These are phyloP conservation scores for Hartigia nigra DNA, from an alignment of 2,888 invertebrate genomes.

Conservation along the genomic window DNA sequence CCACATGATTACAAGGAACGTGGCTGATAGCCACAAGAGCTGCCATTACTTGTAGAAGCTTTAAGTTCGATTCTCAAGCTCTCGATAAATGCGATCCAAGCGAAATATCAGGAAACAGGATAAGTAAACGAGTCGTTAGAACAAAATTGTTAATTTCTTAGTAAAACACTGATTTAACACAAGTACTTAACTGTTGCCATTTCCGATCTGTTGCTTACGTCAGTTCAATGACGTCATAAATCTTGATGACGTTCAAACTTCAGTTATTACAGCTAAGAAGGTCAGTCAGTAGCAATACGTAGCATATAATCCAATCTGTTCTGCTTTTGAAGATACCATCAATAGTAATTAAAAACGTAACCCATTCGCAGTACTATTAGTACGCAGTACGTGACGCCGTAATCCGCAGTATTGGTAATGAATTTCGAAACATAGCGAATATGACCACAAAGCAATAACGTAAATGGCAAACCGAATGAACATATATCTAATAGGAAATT, in stretches of 20 bases:
- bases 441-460: not conserved
- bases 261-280: not conserved
- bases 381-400: not conserved
- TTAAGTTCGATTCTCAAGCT: not conserved
- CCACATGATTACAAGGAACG: not conserved
- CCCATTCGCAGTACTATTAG: not conserved
- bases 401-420: not conserved
- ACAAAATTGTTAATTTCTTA: not conserved
- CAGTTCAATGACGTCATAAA: not conserved
- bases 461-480: not conserved
- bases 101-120: not conserved
- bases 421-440: too few relatives aligned
- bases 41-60: not conserved
- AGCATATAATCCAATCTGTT: not conserved
- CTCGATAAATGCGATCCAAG: not conserved
- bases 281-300: not conserved
- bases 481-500: not conserved
- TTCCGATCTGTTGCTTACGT: not conserved
- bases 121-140: not conserved
- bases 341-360: not conserved
- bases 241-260: not conserved
- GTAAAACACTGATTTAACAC: not conserved
- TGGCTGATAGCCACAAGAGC: not conserved
- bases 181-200: not conserved
- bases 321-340: not conserved